Evolutionary conservation across 30 jellyfish, hydroid and myxozoan genomes (phyloP), one percentile per base, ranked within the genome.

Genomic region (Catostylus mosaicus): DNA sequence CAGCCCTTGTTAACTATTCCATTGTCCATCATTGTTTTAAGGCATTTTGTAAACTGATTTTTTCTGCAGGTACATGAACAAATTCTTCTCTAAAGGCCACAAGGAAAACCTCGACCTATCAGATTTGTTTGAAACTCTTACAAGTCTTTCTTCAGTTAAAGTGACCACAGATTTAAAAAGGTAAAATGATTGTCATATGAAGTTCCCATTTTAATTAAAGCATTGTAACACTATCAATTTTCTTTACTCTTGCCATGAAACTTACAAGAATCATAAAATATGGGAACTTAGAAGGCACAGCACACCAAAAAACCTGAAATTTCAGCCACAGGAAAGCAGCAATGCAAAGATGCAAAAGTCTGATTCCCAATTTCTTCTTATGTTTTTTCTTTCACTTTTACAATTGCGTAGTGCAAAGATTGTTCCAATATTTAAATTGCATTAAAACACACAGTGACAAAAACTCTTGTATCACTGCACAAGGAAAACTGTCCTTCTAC

Each of bases 1-100:
- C n/a, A n/a, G n/a, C n/a, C n/a, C n/a, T n/a, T n/a, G 54, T 0
- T 43, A 43, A 43, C 0, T 9, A 43, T 43, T 43, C 16, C 54
- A 43, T 6, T 43, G 54, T 43, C 54, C 54, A 43, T 9, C 54
- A 43, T 43, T 43, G 8, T n/a, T 43, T 43, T 43, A 9, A 43
- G 14, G 16, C 54, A 43, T 6, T 43, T 43, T 43, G 54, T 16
- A 43, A 43, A 43, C 54, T 43, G 54, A 16, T 40, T 61, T 30
- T 22, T 46, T 31, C 56, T 19, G 34, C 46, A 77, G 94, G 88
- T 74, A 83, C 61, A 59, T 83, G 87, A 83, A 59, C 54, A 50
- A 46, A 30, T 35, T 32, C 22, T 71, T 69, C 51, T 22, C 54
- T 48, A 59, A 65, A 38, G 94, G 81, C 1, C 38, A 65, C 47